phyloP scores from a whole-genome alignment of 2,888 invertebrate genomes.

The Drosophila subquinaria region DNA sequence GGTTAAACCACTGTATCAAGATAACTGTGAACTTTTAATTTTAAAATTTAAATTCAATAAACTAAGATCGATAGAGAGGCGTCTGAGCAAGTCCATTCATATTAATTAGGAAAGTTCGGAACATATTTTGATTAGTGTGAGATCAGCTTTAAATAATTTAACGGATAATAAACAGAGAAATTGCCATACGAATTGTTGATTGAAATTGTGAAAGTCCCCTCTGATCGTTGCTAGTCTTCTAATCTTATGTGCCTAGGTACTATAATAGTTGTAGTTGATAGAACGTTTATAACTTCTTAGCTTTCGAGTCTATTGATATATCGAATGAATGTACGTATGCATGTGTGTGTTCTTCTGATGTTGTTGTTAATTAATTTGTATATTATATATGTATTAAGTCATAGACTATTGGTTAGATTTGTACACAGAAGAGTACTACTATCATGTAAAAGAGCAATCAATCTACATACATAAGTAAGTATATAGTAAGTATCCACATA shows the following conservation, averaged over 20 bases:
- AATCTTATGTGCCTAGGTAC: slow-evolving; percentile 5
- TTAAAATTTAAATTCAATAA: no score
- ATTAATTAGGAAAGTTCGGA: not conserved
- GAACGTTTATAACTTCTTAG: slow-evolving; percentile 16
- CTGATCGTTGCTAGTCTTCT: not conserved
- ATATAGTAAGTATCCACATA: not conserved
- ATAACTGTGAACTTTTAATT: no score
- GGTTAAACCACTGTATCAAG: no score
- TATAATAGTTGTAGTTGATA: slow-evolving; percentile 8
- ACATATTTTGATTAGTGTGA: not conserved
- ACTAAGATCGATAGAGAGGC: no score
- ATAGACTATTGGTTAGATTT: not conserved
- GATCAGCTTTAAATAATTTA: not conserved
- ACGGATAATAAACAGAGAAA: not conserved
- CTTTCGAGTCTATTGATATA: slow-evolving; percentile 5
- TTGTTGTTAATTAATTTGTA: not conserved
- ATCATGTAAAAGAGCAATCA: not conserved
- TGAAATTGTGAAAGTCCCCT: not conserved
- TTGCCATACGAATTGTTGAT: not conserved
- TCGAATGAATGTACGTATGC: not conserved
- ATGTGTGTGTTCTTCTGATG: not conserved
- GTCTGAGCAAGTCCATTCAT: no score
- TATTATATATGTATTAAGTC: no score
- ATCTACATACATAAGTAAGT: not conserved
- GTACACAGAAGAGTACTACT: not conserved